Evolutionary conservation across 1,140 invertebrate species (phyloP).

Genomic region (Drosophila micromelanica): DNA sequence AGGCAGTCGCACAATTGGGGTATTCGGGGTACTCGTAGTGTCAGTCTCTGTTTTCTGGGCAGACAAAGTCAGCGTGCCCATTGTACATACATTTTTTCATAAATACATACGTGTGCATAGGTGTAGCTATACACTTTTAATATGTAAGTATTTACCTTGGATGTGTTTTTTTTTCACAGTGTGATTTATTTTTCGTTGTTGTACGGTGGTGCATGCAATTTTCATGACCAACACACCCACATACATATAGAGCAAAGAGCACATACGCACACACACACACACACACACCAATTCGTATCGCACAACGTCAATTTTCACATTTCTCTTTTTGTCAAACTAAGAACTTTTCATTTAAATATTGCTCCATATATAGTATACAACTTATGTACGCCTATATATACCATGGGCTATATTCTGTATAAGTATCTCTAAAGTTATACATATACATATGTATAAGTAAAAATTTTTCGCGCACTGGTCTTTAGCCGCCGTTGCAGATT

Average conservation of each 20-base stretch:
- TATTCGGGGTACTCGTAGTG: not conserved
- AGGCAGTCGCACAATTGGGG: not conserved
- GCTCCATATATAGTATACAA: conserved; percentile 51
- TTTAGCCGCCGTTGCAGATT: conserved; percentile 36
- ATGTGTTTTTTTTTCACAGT: conserved; percentile 35
- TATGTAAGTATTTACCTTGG: conserved; percentile 29
- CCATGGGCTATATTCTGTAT: conserved; percentile 29
- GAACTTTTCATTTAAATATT: conserved; percentile 48
- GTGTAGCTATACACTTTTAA: conserved; percentile 2
- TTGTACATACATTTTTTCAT: not conserved
- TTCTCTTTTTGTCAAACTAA: conserved; percentile 58
- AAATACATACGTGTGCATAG: not conserved
- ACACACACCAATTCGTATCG: conserved; percentile 13
- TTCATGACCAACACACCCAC: conserved; percentile 59
- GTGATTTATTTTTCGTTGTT: conserved; percentile 31
- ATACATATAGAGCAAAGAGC: conserved; percentile 4
- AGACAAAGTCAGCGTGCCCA: conserved; percentile 4
- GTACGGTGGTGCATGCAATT: conserved; percentile 42
- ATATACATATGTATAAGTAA: conserved; percentile 18
- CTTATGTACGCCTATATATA: conserved; percentile 34
- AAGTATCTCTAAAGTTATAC: conserved; percentile 37
- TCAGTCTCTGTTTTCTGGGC: conserved; percentile 5
- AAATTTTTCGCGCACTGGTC: conserved; percentile 66
- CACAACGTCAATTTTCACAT: conserved; percentile 51
- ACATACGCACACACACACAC: not conserved